Evolutionary conservation across 1,140 invertebrate genomes (phyloP), one percentile per base, ranked within the genome.

Genomic region (Mercenaria mercenaria): DNA sequence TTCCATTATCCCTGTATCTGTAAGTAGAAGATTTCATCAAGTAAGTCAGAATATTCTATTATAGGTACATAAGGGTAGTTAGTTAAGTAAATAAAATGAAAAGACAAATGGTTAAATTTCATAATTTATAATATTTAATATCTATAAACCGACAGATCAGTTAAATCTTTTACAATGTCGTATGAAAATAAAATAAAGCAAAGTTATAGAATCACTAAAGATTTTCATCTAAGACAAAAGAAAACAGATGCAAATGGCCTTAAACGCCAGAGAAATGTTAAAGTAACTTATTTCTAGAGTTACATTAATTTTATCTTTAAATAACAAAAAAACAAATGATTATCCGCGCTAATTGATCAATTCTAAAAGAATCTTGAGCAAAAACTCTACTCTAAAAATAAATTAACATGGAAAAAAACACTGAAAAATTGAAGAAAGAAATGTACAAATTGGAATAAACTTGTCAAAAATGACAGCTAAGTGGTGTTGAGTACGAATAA

Each of bases 341-440:
- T 41, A 72, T 41, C 67, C 34, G 34, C 34, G 67, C 67, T 72
- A 72, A 39, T 72, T 72, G 67, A 72, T 72, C 18, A 67, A 39
- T 32, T 34, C 76, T 56, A 88, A 80, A 81, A n/a, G 2, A 64
- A 88, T 47, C 37, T 88, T 88, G 86, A 88, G 86, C 86, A 88
- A 85, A 74, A 88, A 34, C 6, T 37, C 86, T 88, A 88, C 52
- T 50, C 77, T 88, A 88, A 67, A 69, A 88, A 88, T 88, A 88
- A 88, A 88, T 88, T 88, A 88, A 88, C 86, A 81, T 88, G 72
- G 56, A 69, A 47, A 79, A 79, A 86, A 77, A 88, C 67, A 76
- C 18, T 34, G 56, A 88, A 80, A n/a, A 79, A 39, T 29, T 77
- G 61, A 72, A 67, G 47, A 67, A n/a, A 56, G 79, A 79, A 80